Evolutionary conservation across 2,113 vertebrate species (phyloP).

Genomic region (Nannospalax galili): DNA sequence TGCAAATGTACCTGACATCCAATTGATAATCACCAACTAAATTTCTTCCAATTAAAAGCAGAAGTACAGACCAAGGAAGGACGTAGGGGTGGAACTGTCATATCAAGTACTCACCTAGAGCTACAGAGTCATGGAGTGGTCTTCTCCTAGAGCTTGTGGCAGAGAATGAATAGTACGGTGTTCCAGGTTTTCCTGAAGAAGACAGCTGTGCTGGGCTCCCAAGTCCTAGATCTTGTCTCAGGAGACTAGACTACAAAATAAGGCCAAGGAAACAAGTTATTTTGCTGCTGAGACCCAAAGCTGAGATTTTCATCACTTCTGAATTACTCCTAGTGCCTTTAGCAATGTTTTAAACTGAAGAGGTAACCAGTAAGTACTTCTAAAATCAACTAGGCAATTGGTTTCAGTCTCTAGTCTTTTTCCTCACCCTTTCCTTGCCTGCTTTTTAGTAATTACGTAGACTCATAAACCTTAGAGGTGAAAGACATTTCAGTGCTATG

Average conservation of each 20-base stretch:
- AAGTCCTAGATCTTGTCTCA: constrained; percentile 91
- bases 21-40: constrained; percentile 13
- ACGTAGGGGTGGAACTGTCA: neutral
- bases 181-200: constrained; percentile 92
- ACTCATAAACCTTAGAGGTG: neutral
- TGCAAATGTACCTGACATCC: constrained; percentile 25
- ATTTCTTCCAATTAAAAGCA: constrained; percentile 27
- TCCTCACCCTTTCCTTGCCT: neutral
- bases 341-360: constrained; percentile 9
- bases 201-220: constrained; percentile 91
- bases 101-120: constrained; percentile 88
- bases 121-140: constrained; percentile 91
- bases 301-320: neutral
- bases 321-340: neutral
- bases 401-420: neutral
- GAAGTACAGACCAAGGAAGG: neutral
- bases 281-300: neutral
- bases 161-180: constrained; percentile 92
- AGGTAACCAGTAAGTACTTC: neutral
- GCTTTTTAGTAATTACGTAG: neutral
- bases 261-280: constrained; percentile 61
- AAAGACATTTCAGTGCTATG: neutral
- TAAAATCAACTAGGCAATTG: neutral
- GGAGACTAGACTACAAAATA: constrained; percentile 89
- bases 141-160: constrained; percentile 94